Percentiles rank a stretch among this genome's conserved stretches.
These are phyloP conservation scores for Metallyticus violacea DNA, from an alignment of 2,888 invertebrate genomes.

Conservation along the genomic window DNA sequence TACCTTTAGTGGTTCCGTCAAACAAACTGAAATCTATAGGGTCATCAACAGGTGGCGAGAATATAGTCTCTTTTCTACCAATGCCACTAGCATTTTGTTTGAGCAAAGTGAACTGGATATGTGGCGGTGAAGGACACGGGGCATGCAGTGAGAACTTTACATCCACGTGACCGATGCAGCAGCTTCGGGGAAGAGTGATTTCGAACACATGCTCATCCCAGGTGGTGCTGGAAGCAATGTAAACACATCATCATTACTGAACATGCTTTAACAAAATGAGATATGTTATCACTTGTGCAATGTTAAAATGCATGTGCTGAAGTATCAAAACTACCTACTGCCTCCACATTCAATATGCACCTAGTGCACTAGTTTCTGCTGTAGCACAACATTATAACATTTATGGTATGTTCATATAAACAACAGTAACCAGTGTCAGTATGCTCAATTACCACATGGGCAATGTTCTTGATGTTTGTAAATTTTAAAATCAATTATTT, in stretches of 20 bases:
- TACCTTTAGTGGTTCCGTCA: slow-evolving; percentile 20
- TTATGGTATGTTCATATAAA: no score
- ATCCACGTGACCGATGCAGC: slow-evolving; percentile 82
- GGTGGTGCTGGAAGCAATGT: slow-evolving; percentile 56
- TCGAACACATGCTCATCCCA: slow-evolving; percentile 94
- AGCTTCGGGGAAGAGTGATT: slow-evolving; percentile 74
- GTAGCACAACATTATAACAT: no score
- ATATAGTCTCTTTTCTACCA: slow-evolving; percentile 43
- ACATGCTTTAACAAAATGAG: not conserved
- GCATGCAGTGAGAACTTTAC: slow-evolving; percentile 80
- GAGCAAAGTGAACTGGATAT: slow-evolving; percentile 72
- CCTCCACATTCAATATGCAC: no score
- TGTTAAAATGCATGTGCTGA: not conserved
- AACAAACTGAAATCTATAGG: slow-evolving; percentile 48
- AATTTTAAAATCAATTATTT: no score
- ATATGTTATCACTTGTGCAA: no score
- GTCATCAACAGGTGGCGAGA: slow-evolving; percentile 50
- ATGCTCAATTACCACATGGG: no score
- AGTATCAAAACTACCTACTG: not conserved
- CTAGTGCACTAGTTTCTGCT: no score
- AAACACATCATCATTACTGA: not conserved
- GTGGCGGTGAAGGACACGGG: slow-evolving; percentile 71
- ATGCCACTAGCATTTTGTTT: slow-evolving; percentile 68
- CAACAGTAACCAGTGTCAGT: no score
- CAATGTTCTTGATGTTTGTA: no score